Conservation (phyloP, 2,888 invertebrate genomes). For the Diarsia dahlii region DNA sequence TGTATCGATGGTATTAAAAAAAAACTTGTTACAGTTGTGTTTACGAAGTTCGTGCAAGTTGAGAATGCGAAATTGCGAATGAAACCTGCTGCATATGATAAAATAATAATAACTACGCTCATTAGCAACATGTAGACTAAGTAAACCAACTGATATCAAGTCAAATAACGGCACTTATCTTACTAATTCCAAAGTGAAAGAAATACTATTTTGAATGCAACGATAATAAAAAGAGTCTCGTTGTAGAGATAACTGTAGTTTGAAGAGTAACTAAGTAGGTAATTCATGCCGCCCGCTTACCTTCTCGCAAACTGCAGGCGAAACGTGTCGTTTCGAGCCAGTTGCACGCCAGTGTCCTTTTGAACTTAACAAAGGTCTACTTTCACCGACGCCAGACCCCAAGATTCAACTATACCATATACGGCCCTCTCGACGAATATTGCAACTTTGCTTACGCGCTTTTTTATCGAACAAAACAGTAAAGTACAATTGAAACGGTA, state of each 20-base stretch:
- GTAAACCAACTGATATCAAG: slow-evolving; percentile 60
- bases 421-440: slow-evolving; percentile 85
- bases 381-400: slow-evolving; percentile 87
- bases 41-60: slow-evolving; percentile 42
- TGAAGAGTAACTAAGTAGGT: slow-evolving; percentile 81
- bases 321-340: slow-evolving; percentile 85
- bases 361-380: slow-evolving; percentile 90
- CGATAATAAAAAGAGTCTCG: slow-evolving; percentile 70
- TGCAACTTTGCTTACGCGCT: slow-evolving; percentile 84
- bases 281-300: slow-evolving; percentile 87
- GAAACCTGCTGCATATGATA: slow-evolving; percentile 10
- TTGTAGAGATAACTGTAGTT: slow-evolving; percentile 79
- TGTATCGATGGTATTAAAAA: slow-evolving; percentile 9
- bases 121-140: slow-evolving; percentile 56
- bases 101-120: slow-evolving; percentile 40
- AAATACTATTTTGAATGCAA: slow-evolving; percentile 72
- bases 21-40: slow-evolving; percentile 34
- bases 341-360: slow-evolving; percentile 88
- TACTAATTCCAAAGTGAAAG: slow-evolving; percentile 68
- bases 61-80: slow-evolving; percentile 1
- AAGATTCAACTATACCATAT: slow-evolving; percentile 85
- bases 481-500: slow-evolving; percentile 89
- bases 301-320: slow-evolving; percentile 85
- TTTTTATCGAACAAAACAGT: slow-evolving; percentile 87
- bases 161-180: slow-evolving; percentile 65